Evolutionary conservation across 2,797 vertebrate species (phyloP), one percentile per base, ranked within the genome.

Genomic region (Hemibagrus guttatus): DNA sequence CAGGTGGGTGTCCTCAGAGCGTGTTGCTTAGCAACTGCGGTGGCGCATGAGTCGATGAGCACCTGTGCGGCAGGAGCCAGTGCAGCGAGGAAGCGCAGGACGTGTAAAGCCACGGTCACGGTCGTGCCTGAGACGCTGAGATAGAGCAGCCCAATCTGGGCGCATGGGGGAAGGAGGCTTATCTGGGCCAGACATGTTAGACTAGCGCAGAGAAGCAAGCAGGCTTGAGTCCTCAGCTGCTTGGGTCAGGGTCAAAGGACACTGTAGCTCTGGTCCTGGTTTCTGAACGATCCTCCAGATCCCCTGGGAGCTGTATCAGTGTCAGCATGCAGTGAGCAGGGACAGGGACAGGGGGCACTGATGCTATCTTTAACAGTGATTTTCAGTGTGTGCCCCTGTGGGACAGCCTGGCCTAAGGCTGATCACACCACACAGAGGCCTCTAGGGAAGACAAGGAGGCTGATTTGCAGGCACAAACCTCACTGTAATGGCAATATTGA

Each of bases 1-100:
- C 95, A 95, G 95, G 94, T 94, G 94, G 94, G 94, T 95, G 93
- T 94, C 93, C 92, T 84, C 92, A 86, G 92, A 94, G 92, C 87
- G 85, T 71, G 95, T 95, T 95, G 95, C 95, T 93, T 94, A 94
- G 95, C 93, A 95, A 95, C 94, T 90, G 89, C 78, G 87, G 86
- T 81, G 83, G 26, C 61, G 28, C 69, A 21, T 69, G 84, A 84
- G 72, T 75, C 83, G 16, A 78, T 79, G 75, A 49, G 91, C 93
- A 94, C 94, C 94, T 95, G 93, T 93, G 91, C 88, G 71, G 90
- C 92, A 93, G 93, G 89, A 92, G 93, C 93, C 88, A 39, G 89
- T 91, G 84, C 92, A 86, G 87, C 52, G 83, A 89, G 86, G 66
- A 89, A 69, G 84, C 61, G 12, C 49, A 72, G 71, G 83, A 82